Evolutionary conservation across 2,888 invertebrate genomes (phyloP), one percentile per base, ranked within the genome.

Genomic region (Cylloceria caligata): DNA sequence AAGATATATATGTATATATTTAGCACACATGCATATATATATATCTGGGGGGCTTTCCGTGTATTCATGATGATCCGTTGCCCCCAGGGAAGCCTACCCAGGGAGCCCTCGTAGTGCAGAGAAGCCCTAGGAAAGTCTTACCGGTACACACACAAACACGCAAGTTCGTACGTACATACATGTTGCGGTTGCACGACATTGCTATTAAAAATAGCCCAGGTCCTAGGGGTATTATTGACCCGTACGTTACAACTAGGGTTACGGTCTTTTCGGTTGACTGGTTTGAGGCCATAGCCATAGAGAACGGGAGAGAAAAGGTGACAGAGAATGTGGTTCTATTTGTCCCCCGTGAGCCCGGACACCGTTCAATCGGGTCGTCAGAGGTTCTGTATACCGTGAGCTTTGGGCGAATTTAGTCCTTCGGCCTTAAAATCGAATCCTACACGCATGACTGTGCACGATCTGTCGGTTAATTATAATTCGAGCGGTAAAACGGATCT

Each of bases 131-230:
- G 42, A 57, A 57, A 42, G 55, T 42, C 42, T 30, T 21, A 42
- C 55, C 27, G 57, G 69, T 71, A 42, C 55, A 27, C 39, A 39
- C n/a, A 55, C 69, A 57, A 36, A 36, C 16, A 21, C 39, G 39
- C 49, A 24, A 24, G 24, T 13, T 49, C 19, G 45, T 1, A 27
- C 52, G n/a, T 45, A 21, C 45, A 16, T 75, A 72, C 21, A 49
- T 60, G 24, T 47, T 49, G 52, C 65, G 78, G 67, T 52, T 30
- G 82, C 72, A 64, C 80, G 68, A 83, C 79, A 83, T 72, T 36
- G 85, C 83, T 85, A 87, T 89, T 88, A 89, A 88, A 89, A 89
- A 88, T 89, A 88, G 86, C 86, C 73, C 64, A 80, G 73, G 79
- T 79, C 77, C 83, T 79, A 72, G 69, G 85, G 84, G 72, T 89